These are phyloP conservation scores for Seira sanloemensis DNA, from an alignment of 2,888 invertebrate species.

Conservation along the genomic window DNA sequence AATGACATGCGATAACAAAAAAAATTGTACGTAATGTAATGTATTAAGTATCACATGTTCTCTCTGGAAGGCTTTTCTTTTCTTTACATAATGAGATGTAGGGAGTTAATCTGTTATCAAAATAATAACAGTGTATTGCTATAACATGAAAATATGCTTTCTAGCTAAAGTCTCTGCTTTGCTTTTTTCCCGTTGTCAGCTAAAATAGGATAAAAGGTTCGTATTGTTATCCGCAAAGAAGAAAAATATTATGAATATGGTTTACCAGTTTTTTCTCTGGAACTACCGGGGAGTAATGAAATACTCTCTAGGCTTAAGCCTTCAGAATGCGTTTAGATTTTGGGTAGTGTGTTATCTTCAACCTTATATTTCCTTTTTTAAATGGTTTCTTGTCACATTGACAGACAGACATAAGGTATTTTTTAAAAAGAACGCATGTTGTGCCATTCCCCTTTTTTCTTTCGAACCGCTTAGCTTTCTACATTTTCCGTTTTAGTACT, in stretches of 20 bases:
- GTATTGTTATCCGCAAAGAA: not conserved
- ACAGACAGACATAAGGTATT: constrained; percentile 41
- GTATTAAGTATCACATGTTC: too few species aligned
- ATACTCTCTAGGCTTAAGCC: too few species aligned
- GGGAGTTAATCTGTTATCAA: constrained; percentile 46
- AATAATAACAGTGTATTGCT: constrained; percentile 12
- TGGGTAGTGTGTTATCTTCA: constrained; percentile 6
- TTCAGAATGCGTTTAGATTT: not conserved
- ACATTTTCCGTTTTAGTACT: not conserved
- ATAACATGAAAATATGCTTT: too few species aligned
- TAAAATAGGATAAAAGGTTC: constrained; percentile 2
- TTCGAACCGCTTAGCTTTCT: not conserved
- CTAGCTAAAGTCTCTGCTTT: too few species aligned
- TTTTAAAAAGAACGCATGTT: not conserved
- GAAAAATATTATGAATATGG: constrained; percentile 12
- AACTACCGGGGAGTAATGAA: too few species aligned
- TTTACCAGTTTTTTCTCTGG: too few species aligned
- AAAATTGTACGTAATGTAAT: too few species aligned
- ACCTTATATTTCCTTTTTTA: constrained; percentile 4
- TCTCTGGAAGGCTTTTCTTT: too few species aligned
- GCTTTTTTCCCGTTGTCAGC: not conserved
- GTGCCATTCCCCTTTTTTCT: not conserved
- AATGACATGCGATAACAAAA: too few species aligned
- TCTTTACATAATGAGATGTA: too few species aligned
- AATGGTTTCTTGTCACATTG: constrained; percentile 48